Base-by-base conservation (phyloP, 2,113 vertebrate genomes). In the Eurystomus gularis region DNA sequence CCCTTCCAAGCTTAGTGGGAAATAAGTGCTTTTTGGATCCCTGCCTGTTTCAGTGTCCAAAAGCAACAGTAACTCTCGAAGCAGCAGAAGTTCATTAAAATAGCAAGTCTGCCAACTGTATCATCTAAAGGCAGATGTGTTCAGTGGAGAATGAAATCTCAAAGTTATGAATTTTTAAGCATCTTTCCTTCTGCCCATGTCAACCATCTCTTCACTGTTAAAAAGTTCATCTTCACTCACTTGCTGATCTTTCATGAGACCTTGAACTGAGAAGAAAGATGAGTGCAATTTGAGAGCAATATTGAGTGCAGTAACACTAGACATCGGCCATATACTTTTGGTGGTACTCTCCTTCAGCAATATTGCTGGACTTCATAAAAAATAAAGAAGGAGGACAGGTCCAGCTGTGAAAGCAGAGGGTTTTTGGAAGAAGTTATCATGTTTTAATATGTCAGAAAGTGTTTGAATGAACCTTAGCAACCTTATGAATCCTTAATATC, bases 161-260 rank as follows among this genome's bases (percentile, higher is more conserved):
- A 88, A 66, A 28, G 52, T 68, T 78, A 83, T 51, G 37, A 92
- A 86, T 95, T 94, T 93, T 86, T 78, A 35, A 73, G 76, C 21
- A 13, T 44, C 24, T 72, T 82, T 85, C 21, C 8, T n/a, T 95
- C 80, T 86, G 64, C 11, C 35, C 26, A 37, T 7, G 42, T 83
- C 35, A 75, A 16, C 24, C 10, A 76, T 73, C 44, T 70, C 26
- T 77, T 95, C 13, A n/a, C 42, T 66, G 13, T 39, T 88, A 68
- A 66, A 62, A 93, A 75, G 46, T 75, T 94, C 11, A 48, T 81
- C 33, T 71, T 90, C 55, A 37, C 20, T 66, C 29, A 57, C 11
- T 65, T 66, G 18, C 12, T 60, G 60, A n/a, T 85, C 8, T 87
- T 85, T 87, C 19, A 24, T 18, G 78, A 75, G 57, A 71, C 42